Evolutionary conservation across 2,113 vertebrate species (phyloP), one percentile per base, ranked within the genome.

Genomic region (Geococcyx californianus): DNA sequence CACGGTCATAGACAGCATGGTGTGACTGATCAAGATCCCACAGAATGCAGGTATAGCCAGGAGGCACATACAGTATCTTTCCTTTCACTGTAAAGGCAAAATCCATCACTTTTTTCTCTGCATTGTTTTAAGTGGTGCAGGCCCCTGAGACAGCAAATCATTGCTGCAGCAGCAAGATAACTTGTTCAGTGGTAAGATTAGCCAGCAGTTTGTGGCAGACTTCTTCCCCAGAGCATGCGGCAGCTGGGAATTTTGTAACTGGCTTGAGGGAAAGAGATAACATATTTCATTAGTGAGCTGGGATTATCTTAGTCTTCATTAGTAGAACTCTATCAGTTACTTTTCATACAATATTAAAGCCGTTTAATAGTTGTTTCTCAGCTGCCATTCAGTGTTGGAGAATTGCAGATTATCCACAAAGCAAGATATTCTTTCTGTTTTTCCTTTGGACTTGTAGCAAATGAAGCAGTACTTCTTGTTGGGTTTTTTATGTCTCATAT

Each of bases 1-100:
- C 54, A 42, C 1, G 0, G 21, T 33, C 68, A 38, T 2, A 47
- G 42, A 15, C 20, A 6, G 9, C 0, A 1, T 11, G 60, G 66
- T 20, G 29, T 44, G 3, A 13, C 38, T 28, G 81, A 11, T 56
- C 36, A 58, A 58, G 66, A 40, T 52, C 63, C 45, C 2, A 0
- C 8, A 55, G 59, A 31, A 42, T 5, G 13, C n/a, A 33, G 45
- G 25, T 16, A 6, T 16, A 73, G 56, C 62, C 54, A 29, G 54
- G n/a, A 83, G 70, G 40, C 20, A 33, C 13, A 19, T 16, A 18
- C 45, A 17, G 24, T 12, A 8, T 6, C 73, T 78, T 80, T 33
- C 23, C 29, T 84, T 49, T 42, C 29, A 14, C 25, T 42, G 10
- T 24, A 13, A 49, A 47, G 67, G 38, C 38, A 82, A 80, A 85